These are phyloP conservation scores for Palloptera scutellata DNA, from an alignment of 2,888 invertebrate species.

Conservation along the genomic window DNA sequence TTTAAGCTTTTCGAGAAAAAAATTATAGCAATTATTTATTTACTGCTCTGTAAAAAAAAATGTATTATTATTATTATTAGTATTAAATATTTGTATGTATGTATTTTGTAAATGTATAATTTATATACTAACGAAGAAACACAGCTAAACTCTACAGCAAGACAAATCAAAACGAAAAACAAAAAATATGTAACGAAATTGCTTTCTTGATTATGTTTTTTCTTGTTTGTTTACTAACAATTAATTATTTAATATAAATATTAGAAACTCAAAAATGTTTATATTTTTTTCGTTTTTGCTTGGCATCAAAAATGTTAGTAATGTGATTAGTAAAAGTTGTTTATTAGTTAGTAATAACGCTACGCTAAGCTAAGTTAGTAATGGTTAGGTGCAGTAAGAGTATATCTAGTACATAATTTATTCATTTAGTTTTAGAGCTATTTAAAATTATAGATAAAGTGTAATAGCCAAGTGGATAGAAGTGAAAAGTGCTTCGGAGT, in stretches of 20 bases:
- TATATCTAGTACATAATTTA: constrained; percentile 21
- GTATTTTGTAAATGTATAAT: constrained; percentile 29
- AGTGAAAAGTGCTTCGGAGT: too few relatives aligned
- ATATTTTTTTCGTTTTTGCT: not conserved
- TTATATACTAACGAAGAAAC: constrained; percentile 34
- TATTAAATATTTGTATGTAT: constrained; percentile 12
- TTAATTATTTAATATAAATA: not conserved
- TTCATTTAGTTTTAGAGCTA: not conserved
- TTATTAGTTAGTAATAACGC: constrained; percentile 27
- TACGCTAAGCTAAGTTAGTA: constrained; percentile 36
- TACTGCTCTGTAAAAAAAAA: not conserved
- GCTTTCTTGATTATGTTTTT: too few relatives aligned
- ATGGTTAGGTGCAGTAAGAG: constrained; percentile 19
- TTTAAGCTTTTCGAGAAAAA: not conserved
- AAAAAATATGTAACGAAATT: not conserved
- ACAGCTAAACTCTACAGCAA: constrained; percentile 49
- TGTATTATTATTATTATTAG: too few relatives aligned
- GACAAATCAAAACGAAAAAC: constrained; percentile 30
- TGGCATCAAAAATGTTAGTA: not conserved
- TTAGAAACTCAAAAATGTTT: constrained; percentile 4
- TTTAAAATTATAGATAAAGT: too few relatives aligned
- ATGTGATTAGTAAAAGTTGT: constrained; percentile 10
- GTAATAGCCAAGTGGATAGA: too few relatives aligned
- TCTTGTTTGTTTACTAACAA: not conserved
- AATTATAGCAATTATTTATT: not conserved